Conservation (phyloP, 1,140 invertebrate species). For the Acromyrmex heyeri region DNA sequence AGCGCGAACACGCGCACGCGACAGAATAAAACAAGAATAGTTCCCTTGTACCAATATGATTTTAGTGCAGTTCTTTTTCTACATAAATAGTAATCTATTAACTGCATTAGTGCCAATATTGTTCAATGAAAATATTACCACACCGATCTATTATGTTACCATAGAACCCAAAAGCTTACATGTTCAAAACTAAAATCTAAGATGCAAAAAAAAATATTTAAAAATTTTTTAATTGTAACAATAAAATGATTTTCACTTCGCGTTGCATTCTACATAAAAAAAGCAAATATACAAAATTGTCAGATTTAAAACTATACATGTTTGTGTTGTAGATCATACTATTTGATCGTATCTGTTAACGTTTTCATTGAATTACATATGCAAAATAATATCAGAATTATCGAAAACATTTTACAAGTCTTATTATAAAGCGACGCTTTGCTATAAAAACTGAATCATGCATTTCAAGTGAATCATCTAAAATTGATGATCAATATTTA, state of each 20-base stretch:
- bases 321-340: neutral
- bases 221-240: neutral
- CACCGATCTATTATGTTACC: constrained; percentile 12
- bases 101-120: constrained; percentile 11
- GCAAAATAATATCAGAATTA: constrained; percentile 23
- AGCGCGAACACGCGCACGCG: neutral
- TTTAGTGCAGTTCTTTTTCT: constrained; percentile 20
- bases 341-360: constrained; percentile 29
- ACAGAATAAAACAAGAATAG: constrained; percentile 29
- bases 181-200: constrained; percentile 21
- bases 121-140: constrained; percentile 53
- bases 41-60: constrained; percentile 39
- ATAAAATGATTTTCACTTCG: constrained; percentile 7
- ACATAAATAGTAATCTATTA: constrained; percentile 57
- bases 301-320: constrained; percentile 15
- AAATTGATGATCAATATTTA: neutral
- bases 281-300: constrained; percentile 37
- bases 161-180: constrained; percentile 21
- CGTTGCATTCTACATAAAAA: neutral
- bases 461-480: neutral
- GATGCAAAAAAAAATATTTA: neutral
- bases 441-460: constrained; percentile 9
- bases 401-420: neutral
- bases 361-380: constrained; percentile 51
- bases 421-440: neutral